Base-by-base conservation (phyloP, 2,888 invertebrate species). In the Helicoverpa assulta region DNA sequence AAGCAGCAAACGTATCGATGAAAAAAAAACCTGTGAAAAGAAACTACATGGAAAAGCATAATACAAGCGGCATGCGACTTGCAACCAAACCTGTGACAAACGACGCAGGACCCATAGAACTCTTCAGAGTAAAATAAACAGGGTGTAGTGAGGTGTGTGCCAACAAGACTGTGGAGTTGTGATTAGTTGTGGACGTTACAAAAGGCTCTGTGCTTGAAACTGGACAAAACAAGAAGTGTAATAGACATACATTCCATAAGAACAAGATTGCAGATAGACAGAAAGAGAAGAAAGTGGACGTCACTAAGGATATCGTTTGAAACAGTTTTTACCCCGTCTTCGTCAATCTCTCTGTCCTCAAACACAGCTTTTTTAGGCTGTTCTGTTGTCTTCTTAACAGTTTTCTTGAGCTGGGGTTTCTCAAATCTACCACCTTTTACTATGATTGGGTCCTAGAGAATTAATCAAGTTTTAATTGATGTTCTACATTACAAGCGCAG, bases 391-490 rank as follows among this genome's bases (percentile, higher is more conserved):
- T 92, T 94, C 93, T 91, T 95, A 78, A 88, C 88, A 82, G 90
- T 92, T 94, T 93, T 96, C 94, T 94, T 96, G 82, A 95, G 94
- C 80, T 94, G 91, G 78, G 95, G 95, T 75, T 90, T 91, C 90
- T 95, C 94, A 76, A 95, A 95, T 92, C 91, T 95, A 91, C 95
- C 95, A 86, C 90, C 94, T 85, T 93, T 93, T 86, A 93, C 92
- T 82, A 90, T 83, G 88, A 95, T 88, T 87, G 94, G 95, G 80
- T 91, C 95, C 95, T 95, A 95, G 50, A 80, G 88, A 94, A 90
- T 92, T 90, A 93, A 90, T 84, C 81, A 88, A 91, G 87, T 88
- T 88, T 89, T 89, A 88, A 86, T 86, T 81, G 85, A 80, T 76
- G 76, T 82, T 84, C 86, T 88, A 90, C 80, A 81, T 85, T 78